Evolutionary conservation across 2,888 invertebrate genomes (phyloP).

Genomic region (Griposia aprilina): DNA sequence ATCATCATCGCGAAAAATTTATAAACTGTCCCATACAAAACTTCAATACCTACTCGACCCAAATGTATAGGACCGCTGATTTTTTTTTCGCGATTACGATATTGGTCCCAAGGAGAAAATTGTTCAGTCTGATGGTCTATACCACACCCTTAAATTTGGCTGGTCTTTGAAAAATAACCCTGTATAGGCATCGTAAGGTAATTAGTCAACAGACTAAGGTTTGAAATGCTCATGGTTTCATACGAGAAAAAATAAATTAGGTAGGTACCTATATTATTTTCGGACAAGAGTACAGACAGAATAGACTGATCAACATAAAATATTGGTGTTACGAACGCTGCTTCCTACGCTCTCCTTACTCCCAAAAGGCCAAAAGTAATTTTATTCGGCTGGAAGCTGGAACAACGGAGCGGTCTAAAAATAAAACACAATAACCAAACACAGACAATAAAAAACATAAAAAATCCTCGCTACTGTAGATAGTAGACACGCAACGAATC

Average conservation of each 20-base stretch:
- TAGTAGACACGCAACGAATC: constrained; percentile 18
- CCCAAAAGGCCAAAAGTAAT: constrained; percentile 27
- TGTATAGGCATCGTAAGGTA: constrained; percentile 32
- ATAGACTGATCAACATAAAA: neutral
- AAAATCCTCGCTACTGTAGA: constrained; percentile 32
- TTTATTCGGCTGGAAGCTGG: constrained; percentile 42
- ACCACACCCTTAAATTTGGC: too few relatives aligned
- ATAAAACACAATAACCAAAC: constrained; percentile 45
- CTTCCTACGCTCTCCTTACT: constrained; percentile 16
- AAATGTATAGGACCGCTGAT: too few relatives aligned
- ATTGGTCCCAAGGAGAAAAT: too few relatives aligned
- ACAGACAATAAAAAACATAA: constrained; percentile 32
- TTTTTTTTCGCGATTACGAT: too few relatives aligned
- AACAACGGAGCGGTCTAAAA: constrained; percentile 52
- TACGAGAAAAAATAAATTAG: neutral
- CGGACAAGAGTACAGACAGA: neutral
- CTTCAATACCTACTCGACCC: too few relatives aligned
- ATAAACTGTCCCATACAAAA: too few relatives aligned
- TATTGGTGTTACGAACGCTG: constrained; percentile 16
- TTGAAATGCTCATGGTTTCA: constrained; percentile 5
- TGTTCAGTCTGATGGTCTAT: too few relatives aligned
- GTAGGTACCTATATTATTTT: neutral
- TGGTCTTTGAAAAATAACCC: too few relatives aligned
- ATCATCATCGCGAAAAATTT: too few relatives aligned
- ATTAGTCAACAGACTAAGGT: constrained; percentile 27